Evolutionary conservation across 2,113 vertebrate species (phyloP), one percentile per base, ranked within the genome.

Genomic region (Semnornis frantzii): DNA sequence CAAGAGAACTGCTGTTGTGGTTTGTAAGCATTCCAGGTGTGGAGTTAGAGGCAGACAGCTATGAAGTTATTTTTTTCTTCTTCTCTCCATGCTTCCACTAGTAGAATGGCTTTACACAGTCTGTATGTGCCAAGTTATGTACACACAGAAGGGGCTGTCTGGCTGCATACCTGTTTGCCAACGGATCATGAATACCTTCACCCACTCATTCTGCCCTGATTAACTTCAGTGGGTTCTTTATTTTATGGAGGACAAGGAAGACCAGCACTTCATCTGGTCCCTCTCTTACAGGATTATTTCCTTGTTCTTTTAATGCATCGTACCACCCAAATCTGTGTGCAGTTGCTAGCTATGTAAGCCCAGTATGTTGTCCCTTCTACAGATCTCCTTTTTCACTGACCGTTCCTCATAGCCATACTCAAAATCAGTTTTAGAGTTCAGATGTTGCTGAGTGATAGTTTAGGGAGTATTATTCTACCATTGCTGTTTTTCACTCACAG

Each of bases 161-260:
- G 79, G 27, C 57, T 80, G 6, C 25, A 8, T 58, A 72, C 15
- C 8, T 76, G 21, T 65, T 73, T 68, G 46, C 48, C 37, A 46
- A 77, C 64, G 87, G 72, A 83, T 55, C 52, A 93, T 15, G 21
- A 71, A 44, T 24, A 66, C 37, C 72, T 85, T 91, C 79, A 93
- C 93, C 72, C 69, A 69, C 3, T 88, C 89, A 90, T 90, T 92
- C 92, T 92, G 93, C 85, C 57, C 62, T 58, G 64, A 83, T 93
- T 92, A 90, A 93, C 52, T 68, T 81, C 75, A 92, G 81, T 65
- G 81, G 48, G 70, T 90, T 91, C 54, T 17, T 75, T 1, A 1
- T 84, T 84, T 92, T 13, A 46, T 42, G 15, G 62, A 69, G 58
- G 37, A 64, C 80, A 84, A 72, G 52, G 74, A 82, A 63, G 66